Evolutionary conservation across 2,888 invertebrate species (phyloP).

Genomic region (Lomographa bimaculata): DNA sequence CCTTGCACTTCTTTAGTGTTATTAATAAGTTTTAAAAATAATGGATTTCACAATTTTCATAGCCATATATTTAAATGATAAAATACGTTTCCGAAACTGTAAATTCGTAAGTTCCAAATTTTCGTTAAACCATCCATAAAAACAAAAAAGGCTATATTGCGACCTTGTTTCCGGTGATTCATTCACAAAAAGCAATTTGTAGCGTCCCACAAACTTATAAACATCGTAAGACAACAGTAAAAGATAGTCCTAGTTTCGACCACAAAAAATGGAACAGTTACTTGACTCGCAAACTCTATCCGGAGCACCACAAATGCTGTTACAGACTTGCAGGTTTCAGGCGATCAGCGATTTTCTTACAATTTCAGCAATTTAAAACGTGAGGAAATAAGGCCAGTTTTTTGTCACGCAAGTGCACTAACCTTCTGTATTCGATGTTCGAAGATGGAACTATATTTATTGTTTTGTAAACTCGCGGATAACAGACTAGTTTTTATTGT

Average conservation of each 20-base stretch:
- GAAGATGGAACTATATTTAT: conserved; percentile 14
- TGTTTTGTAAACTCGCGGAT: conserved; percentile 26
- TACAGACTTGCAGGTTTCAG: conserved; percentile 3
- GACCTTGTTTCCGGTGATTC: not conserved
- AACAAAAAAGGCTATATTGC: not conserved
- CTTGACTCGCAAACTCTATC: not conserved
- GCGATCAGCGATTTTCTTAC: not conserved
- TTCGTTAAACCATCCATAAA: not conserved
- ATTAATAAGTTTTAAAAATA: no score
- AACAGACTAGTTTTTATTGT: conserved; percentile 6
- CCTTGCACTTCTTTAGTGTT: no score
- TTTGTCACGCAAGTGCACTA: conserved; percentile 23
- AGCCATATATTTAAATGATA: no score
- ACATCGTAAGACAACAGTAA: no score
- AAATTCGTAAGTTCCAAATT: not conserved
- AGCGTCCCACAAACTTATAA: not conserved
- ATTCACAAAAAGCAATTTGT: not conserved
- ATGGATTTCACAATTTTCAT: no score
- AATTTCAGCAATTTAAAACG: conserved; percentile 1
- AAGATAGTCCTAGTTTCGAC: conserved; percentile 12
- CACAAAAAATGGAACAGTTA: conserved; percentile 14
- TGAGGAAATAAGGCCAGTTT: conserved; percentile 1
- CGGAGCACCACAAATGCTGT: not conserved
- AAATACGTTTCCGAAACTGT: no score
- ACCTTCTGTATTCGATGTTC: conserved; percentile 22